Conservation (phyloP, 2,797 vertebrate genomes). For the Muraenolepis orangiensis region DNA sequence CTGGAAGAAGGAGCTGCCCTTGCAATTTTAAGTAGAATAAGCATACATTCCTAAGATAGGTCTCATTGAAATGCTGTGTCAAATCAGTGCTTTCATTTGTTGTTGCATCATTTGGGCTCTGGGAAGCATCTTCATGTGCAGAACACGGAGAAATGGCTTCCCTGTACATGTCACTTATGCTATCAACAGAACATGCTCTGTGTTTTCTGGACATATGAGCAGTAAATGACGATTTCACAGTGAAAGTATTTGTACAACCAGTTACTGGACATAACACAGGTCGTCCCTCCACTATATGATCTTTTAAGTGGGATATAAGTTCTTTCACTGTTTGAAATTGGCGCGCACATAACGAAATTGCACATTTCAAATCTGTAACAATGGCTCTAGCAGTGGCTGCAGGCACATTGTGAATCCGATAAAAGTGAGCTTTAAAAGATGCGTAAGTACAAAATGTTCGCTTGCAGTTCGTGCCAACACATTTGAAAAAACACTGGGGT, state of each 20-base stretch:
- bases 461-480: slow-evolving; percentile 21
- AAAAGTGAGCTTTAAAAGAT: not conserved
- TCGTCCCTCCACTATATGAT: slow-evolving; percentile 29
- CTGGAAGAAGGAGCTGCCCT: too few relatives aligned
- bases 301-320: not conserved
- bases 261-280: too few relatives aligned
- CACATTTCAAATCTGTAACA: not conserved
- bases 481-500: slow-evolving; percentile 33
- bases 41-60: too few relatives aligned
- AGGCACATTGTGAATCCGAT: too few relatives aligned
- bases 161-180: not conserved
- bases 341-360: not conserved
- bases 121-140: too few relatives aligned
- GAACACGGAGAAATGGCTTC: not conserved
- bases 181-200: not conserved
- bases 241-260: slow-evolving; percentile 23
- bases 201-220: slow-evolving; percentile 31
- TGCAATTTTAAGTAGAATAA: too few relatives aligned
- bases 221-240: slow-evolving; percentile 29
- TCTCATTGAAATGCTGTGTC: slow-evolving; percentile 1
- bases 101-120: not conserved
- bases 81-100: slow-evolving; percentile 9
- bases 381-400: not conserved
- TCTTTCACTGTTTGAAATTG: not conserved
- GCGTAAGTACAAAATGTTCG: slow-evolving; percentile 18